Base-by-base conservation (phyloP, 2,888 invertebrate genomes). In the Dione juno region DNA sequence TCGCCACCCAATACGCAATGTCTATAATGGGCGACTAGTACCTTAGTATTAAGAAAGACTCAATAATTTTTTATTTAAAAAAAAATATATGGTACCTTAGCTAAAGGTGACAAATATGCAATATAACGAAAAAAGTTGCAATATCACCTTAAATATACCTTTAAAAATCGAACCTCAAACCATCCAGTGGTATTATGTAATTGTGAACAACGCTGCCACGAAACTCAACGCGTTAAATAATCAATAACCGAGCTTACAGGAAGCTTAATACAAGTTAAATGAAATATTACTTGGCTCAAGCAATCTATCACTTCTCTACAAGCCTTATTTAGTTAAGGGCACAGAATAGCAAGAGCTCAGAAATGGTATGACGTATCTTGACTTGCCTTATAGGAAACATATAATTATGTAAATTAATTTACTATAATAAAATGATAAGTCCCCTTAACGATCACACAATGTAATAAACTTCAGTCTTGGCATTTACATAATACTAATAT, bases 211-310 rank as follows among this genome's bases (percentile, higher is more conserved):
- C 35, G n/a, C 54, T 21, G 14, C 3, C 5, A 43, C 21, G 28
- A 43, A 5, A 6, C 0, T 45, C 10, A 43, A 43, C 11, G 41
- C 16, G 61, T 45, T 45, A 61, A 61, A 61, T 16, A 43, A 61
- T 40, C 48, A 64, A 40, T 50, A 64, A 64, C 37, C 35, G 37
- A 19, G 37, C 19, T 48, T 64, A 50, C 64, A 50, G 64, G 37
- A 64, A 64, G 64, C 37, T 64, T 14, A 16, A 61, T 40, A 64
- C 64, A 64, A 50, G 14, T 50, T 35, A 48, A 64, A 64, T 64
- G 64, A 64, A 50, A 50, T 64, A 64, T 64, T 21, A 64, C 19
- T 48, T 19, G 19, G 37, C 19, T 19, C 40, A 9, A 19, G 50
- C 40, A 50, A 64, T 64, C 64, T 16, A 64, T 64, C 64, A 64